Evolutionary conservation across 2,888 invertebrate species (phyloP).

Genomic region (Caradrina kadenii): DNA sequence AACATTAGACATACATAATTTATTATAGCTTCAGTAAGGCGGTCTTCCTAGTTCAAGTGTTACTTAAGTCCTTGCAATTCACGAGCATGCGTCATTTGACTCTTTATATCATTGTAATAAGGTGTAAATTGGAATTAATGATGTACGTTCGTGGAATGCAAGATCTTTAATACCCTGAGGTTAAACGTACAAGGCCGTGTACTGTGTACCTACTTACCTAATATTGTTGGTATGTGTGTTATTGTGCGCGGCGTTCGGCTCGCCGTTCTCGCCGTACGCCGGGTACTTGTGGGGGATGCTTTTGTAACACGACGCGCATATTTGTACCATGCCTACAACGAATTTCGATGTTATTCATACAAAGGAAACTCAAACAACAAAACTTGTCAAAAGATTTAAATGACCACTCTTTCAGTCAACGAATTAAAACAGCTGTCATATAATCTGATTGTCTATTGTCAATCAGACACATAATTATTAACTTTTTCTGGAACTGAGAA

Average conservation of each 20-base stretch:
- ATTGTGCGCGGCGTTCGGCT: constrained; percentile 80
- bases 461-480: not conserved
- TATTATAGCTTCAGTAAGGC: not conserved
- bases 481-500: not conserved
- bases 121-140: not conserved
- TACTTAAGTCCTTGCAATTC: not conserved
- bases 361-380: not conserved
- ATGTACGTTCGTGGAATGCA: not conserved
- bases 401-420: not conserved
- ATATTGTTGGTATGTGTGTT: constrained; percentile 85
- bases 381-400: not conserved
- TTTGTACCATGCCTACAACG: constrained; percentile 94
- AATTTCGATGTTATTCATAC: not conserved
- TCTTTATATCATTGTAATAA: not conserved
- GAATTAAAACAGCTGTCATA: no score
- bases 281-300: constrained; percentile 94
- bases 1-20: no score
- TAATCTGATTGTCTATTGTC: no score
- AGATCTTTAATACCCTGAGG: not conserved
- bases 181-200: not conserved
- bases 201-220: constrained; percentile 72
- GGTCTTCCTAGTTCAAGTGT: not conserved
- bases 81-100: not conserved
- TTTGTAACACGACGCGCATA: constrained; percentile 96
- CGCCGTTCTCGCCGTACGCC: constrained; percentile 92